Evolutionary conservation across 2,113 vertebrate species (phyloP), one percentile per base, ranked within the genome.

Genomic region (Thalassarche chlororhynchos): DNA sequence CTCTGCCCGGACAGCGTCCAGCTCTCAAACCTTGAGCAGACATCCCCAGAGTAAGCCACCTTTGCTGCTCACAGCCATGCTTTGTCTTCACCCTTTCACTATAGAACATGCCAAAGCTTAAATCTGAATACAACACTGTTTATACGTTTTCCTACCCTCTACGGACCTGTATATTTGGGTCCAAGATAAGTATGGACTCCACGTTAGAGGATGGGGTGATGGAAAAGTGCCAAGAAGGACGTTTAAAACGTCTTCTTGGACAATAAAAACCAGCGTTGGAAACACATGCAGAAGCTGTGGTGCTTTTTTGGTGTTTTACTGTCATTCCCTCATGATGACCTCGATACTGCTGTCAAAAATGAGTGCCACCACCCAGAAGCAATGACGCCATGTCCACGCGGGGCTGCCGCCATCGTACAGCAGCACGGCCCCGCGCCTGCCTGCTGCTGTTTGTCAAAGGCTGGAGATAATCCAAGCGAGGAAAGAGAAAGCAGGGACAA

Each of bases 341-440:
- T 20, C 2, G 1, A 24, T 3, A 17, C 0, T 0, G 2, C 28
- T 36, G 34, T 9, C 71, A 44, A n/a, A 49, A 87, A 2, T 2
- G 1, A 52, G 34, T 8, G 46, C 5, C 64, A 26, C 28, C 24
- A 8, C 6, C 3, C 60, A 57, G 28, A 9, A 42, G 36, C 8
- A 2, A 13, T 0, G 34, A 7, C 3, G 1, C 32, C 34, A 3
- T 1, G 6, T 3, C 36, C 10, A 2, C 0, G 1, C 0, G 0
- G 28, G 23, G 2, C 62, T 42, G 29, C 6, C 1, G 4, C 55
- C 42, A 5, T 1, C 0, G 1, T 8, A 13, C 16, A 11, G 12
- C 34, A 29, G 32, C 65, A 40, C 0, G 0, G 17, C 55, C 26
- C 1, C 0, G 20, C 2, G 4, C n/a, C 12, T 2, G 18, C n/a